Base-by-base conservation (phyloP, 2,797 vertebrate species). In the Coccyzus lansbergi region DNA sequence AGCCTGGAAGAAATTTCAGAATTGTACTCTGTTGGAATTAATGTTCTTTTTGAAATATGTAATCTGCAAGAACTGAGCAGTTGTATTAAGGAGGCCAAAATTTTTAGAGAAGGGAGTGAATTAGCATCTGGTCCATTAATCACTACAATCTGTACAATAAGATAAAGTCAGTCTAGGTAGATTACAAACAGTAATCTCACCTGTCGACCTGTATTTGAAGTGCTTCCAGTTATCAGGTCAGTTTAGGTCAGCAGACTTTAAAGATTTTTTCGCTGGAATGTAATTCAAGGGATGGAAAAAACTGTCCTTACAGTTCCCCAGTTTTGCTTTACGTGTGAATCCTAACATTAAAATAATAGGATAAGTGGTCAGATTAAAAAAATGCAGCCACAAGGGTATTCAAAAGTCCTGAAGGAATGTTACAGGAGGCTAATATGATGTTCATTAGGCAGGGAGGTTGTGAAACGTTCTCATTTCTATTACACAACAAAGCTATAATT, bases 341-440 rank as follows among this genome's bases (percentile, higher is more conserved):
- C 36, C 24, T 91, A 95, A n/a, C 87, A 76, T 96, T 95, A 94
- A 97, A 96, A 68, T 92, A 65, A 89, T 88, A 58, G 70, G 38
- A 59, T 93, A 58, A 58, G 78, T 94, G 42, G 91, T 86, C 93
- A 98, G 98, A 98, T 98, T 98, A 75, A 55, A 42, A 42, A 98
- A 97, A 98, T 95, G 69, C 98, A 98, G 90, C 98, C 98, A 94
- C 98, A 98, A 97, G 98, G 98, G 97, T 98, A 98, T 98, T 99
- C 97, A 28, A 97, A 99, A 97, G 98, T 98, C 92, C 98, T 98
- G 98, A 98, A 98, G 96, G 97, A 98, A 90, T 98, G 98, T 96
- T 99, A 98, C 83, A 98, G 98, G 97, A 99, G 98, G 97, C 98
- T 98, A 98, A 98, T 38, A 98, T 98, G 92, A 84, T 29, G 28